These are phyloP conservation scores for Tarsius wallacei DNA, from an alignment of 2,797 vertebrate genomes.

Conservation along the genomic window DNA sequence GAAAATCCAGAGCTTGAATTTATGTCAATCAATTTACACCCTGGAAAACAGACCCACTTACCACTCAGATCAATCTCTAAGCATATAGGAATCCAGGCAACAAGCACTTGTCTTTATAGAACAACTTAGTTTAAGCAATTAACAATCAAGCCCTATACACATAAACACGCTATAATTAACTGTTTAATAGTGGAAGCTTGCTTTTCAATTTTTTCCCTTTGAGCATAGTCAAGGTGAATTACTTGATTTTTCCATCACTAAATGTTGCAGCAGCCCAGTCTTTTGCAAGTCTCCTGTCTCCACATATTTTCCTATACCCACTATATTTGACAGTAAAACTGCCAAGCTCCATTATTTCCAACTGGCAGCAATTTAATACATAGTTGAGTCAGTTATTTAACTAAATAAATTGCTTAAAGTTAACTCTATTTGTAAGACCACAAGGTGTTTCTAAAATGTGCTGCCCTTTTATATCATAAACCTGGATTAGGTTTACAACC, in stretches of 20 bases:
- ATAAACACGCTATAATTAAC: constrained; percentile 85
- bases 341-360: constrained; percentile 81
- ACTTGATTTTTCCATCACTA: constrained; percentile 84
- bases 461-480: constrained; percentile 86
- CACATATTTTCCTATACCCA: constrained; percentile 82
- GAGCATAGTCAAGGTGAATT: constrained; percentile 78
- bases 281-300: constrained; percentile 76
- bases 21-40: constrained; percentile 77
- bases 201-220: constrained; percentile 78
- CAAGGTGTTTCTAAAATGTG: constrained; percentile 85
- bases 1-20: constrained; percentile 68
- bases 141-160: constrained; percentile 81
- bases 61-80: constrained; percentile 43
- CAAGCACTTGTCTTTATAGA: constrained; percentile 73
- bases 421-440: constrained; percentile 86
- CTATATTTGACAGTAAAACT: constrained; percentile 83
- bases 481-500: constrained; percentile 85
- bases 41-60: constrained; percentile 73
- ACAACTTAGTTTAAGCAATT: constrained; percentile 81
- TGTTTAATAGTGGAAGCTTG: constrained; percentile 80
- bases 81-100: constrained; percentile 52
- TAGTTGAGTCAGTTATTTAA: constrained; percentile 83
- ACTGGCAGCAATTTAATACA: constrained; percentile 79
- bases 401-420: constrained; percentile 86
- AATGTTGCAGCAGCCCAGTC: constrained; percentile 72